Conservation (phyloP, 2,888 invertebrate genomes). For the Psococerastis gibbosa region DNA sequence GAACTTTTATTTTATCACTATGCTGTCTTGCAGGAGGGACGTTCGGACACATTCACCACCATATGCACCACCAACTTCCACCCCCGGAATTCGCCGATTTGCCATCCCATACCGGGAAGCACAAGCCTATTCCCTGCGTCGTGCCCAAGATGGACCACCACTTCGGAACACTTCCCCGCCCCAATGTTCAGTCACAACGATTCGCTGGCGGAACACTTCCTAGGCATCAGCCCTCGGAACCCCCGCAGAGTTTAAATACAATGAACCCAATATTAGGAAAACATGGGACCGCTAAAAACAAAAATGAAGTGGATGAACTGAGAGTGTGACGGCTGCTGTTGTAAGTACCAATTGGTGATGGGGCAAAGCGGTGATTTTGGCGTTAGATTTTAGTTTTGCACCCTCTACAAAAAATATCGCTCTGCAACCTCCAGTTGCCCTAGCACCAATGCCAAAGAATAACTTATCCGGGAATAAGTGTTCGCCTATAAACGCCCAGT, state of each 20-base stretch:
- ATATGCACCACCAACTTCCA: slow-evolving; percentile 56
- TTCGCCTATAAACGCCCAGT: no score
- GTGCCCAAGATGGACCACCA: slow-evolving; percentile 6
- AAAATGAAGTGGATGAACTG: slow-evolving; percentile 62
- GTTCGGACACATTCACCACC: slow-evolving; percentile 53
- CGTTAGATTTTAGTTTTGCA: no score
- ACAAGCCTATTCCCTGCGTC: slow-evolving; percentile 28
- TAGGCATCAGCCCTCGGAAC: slow-evolving; percentile 5
- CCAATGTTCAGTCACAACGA: background rate
- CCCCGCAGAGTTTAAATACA: slow-evolving; percentile 7
- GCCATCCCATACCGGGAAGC: slow-evolving; percentile 56
- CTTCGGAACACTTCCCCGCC: slow-evolving; percentile 10
- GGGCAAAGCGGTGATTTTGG: no score
- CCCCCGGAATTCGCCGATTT: slow-evolving; percentile 72
- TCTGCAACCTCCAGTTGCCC: no score
- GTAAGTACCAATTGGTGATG: no score
- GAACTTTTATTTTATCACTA: no score
- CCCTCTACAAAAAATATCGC: no score
- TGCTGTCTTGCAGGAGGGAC: slow-evolving; percentile 40
- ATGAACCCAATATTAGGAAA: slow-evolving; percentile 8
- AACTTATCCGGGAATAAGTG: no score
- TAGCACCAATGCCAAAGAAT: no score
- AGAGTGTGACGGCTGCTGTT: slow-evolving; percentile 48
- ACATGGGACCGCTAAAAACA: background rate
- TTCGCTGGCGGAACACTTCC: slow-evolving; percentile 6